Percentiles rank a stretch among this genome's conserved stretches.
Evolutionary conservation across 2,113 vertebrate genomes (phyloP).

Genomic region (Maccullochella peelii): DNA sequence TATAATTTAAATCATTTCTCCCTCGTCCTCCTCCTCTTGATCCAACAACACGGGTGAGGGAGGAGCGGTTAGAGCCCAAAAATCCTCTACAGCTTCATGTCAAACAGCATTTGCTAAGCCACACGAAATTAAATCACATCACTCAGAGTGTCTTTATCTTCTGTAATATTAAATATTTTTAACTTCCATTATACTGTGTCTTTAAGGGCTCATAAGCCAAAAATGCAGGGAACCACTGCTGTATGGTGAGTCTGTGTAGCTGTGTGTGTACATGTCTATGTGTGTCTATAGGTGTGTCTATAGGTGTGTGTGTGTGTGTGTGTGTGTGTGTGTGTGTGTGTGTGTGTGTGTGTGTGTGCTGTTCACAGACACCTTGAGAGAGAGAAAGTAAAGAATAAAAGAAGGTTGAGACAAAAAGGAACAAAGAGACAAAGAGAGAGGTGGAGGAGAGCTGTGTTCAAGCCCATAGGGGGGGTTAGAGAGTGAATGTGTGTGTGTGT

Average conservation of each 20-base stretch:
- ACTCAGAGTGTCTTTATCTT: too few species aligned
- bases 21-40: too few species aligned
- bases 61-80: too few species aligned
- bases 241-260: neutral
- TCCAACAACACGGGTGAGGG: too few species aligned
- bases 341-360: neutral
- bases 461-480: neutral
- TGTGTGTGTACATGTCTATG: neutral
- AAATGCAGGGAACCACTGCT: neutral
- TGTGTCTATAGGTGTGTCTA: neutral
- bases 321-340: neutral
- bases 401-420: neutral
- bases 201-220: neutral
- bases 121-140: too few species aligned
- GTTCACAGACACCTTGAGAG: neutral
- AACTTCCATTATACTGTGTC: neutral
- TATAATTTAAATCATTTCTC: too few species aligned
- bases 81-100: too few species aligned
- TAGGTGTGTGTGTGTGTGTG: neutral
- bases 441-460: neutral
- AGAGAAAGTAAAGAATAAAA: neutral
- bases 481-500: neutral
- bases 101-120: too few species aligned
- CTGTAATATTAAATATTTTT: too few species aligned
- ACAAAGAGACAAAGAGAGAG: neutral